Conservation (phyloP, 64 coral and sea anemone species). For the Cladopsammia gracilis region DNA sequence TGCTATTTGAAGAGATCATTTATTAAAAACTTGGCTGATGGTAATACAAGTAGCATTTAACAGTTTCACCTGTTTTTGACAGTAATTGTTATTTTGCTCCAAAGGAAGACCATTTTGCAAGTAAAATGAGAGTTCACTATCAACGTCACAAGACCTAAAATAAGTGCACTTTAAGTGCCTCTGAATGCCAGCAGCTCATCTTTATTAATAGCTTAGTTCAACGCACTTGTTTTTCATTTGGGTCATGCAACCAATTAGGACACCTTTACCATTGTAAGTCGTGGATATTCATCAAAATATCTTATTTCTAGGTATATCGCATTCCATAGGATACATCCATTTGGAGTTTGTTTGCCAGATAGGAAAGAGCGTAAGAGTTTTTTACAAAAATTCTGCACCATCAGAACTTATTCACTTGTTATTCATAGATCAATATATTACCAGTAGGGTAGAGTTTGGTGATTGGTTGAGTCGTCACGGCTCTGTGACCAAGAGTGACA, state of each 20-base stretch:
- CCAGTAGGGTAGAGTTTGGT: background rate
- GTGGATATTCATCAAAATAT: background rate
- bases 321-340: background rate
- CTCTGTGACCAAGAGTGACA: conserved; percentile 25
- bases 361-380: background rate
- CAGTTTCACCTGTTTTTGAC: background rate
- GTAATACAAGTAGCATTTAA: background rate
- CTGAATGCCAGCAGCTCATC: conserved; percentile 16
- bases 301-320: background rate
- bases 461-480: conserved; percentile 24
- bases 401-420: background rate
- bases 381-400: conserved; percentile 6
- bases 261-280: background rate
- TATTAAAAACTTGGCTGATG: background rate
- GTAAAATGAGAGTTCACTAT: background rate
- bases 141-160: conserved; percentile 21
- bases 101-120: background rate
- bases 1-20: background rate
- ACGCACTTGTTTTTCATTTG: background rate
- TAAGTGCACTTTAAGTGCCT: conserved; percentile 18
- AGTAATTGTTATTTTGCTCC: background rate
- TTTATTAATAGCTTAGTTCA: conserved; percentile 43
- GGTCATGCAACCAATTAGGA: conserved; percentile 45
- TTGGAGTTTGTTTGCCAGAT: background rate
- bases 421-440: conserved; percentile 29